Percentiles rank a stretch among this genome's conserved stretches.
Conservation (phyloP, 2,113 vertebrate species). For the Agapornis roseicollis region DNA sequence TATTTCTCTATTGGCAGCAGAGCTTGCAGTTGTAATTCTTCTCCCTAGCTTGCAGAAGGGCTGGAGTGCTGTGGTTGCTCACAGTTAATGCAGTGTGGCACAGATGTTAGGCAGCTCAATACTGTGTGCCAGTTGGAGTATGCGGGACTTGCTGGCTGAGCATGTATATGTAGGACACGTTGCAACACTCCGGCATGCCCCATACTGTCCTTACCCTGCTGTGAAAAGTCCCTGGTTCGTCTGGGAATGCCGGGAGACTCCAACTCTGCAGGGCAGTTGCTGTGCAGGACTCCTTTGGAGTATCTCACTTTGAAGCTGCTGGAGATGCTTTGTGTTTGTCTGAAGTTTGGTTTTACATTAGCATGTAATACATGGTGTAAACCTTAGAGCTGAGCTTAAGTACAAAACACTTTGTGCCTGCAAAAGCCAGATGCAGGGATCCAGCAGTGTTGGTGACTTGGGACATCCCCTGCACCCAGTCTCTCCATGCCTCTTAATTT, state of each 20-base stretch:
- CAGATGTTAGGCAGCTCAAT: neutral
- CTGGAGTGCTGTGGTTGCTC: neutral
- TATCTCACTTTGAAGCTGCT: neutral
- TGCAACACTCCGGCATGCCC: neutral
- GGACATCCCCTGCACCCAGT: neutral
- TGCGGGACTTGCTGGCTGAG: neutral
- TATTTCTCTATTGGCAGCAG: neutral
- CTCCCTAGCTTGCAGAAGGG: neutral
- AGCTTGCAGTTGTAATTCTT: neutral
- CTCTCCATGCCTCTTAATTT: neutral
- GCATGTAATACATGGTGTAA: neutral
- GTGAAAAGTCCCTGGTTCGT: neutral
- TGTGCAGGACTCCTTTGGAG: neutral
- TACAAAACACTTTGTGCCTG: fast-evolving
- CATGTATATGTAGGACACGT: neutral
- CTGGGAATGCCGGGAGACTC: neutral
- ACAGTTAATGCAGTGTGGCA: neutral
- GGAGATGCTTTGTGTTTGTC: neutral
- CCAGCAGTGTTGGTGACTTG: neutral
- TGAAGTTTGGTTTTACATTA: neutral
- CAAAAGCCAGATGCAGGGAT: neutral
- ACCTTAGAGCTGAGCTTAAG: neutral
- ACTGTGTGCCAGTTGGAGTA: neutral
- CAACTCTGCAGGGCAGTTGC: neutral
- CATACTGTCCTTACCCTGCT: fast-evolving